Evolutionary conservation across 2,888 invertebrate genomes (phyloP), one percentile per base, ranked within the genome.

Genomic region (Napeogenes inachia): DNA sequence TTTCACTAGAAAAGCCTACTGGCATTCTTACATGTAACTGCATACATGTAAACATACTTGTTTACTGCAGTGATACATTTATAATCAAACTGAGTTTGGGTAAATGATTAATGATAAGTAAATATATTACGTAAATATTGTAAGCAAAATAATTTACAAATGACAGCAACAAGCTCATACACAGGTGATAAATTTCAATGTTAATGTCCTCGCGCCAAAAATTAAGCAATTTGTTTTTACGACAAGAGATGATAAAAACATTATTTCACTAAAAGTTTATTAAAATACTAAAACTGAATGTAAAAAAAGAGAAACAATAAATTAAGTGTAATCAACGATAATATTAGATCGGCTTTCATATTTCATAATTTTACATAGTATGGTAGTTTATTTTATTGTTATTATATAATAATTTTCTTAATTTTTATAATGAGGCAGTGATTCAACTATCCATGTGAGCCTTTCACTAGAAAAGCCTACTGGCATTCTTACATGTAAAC

Each of bases 231-330:
- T 87, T 85, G 84, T 89, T 86, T 76, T 65, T 75, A 75, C 79
- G 82, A 81, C 81, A 83, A 78, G 77, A 80, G 86, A 87, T 88
- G 86, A 89, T 87, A 85, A 87, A 21, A 83, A 80, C 85, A 87
- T 87, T 86, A 85, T 81, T 87, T 82, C 83, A 75, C 80, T 72
- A 75, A 50, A 76, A 75, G 77, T 84, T 84, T 85, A 85, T 84
- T 86, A 82, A 82, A 78, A 79, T 75, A 75, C 21, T 50, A 30
- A 50, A 50, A 50, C 50, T 50, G 3, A 50, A 50, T 50, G 21
- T 21, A 21, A 21, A 21, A 0, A 21, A 21, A 21, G 21, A 21
- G 21, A 21, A 21, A 21, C 21, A 21, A 21, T 21, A 21, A 21
- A 21, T 21, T 21, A 21, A 21, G 21, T 21, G 21, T 21, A 21